Base-by-base conservation (phyloP, 2,113 vertebrate genomes). In the Lontra canadensis region DNA sequence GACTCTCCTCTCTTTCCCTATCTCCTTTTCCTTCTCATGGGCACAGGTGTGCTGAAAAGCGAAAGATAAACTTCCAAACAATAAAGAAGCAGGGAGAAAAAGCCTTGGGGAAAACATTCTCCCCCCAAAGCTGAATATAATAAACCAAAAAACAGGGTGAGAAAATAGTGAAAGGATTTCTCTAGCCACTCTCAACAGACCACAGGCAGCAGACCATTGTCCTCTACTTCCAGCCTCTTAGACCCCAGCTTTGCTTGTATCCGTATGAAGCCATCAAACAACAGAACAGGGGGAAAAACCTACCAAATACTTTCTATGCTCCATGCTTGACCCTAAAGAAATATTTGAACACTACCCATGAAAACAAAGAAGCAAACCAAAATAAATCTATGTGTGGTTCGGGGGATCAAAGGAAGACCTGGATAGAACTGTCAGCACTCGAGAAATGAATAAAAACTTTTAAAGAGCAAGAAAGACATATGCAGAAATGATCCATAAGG, bases 311-410 rank as follows among this genome's bases (percentile, higher is more conserved):
- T 25, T 87, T 94, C 49, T 44, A 63, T 18, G 20, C 23, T 59
- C 36, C 7, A 7, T 31, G 12, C 55, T 80, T 82, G 10, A 74
- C 25, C 74, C 18, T 31, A 65, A 91, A 36, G 73, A 94, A 92
- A 73, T 47, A 71, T 44, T 31, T 44, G 36, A 93, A 55, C 17
- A 20, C 0, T 49, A 6, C 21, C 76, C 15, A 14, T 7, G 29
- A 93, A 96, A 93, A 90, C 36, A 91, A 94, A 59, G 36, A 95
- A 84, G 6, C 39, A 69, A 87, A 79, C 26, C 59, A 90, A 90
- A 39, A 84, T 18, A 44, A 85, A 67, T 39, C 25, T 26, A 39
- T 52, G 42, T 0, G 7, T 18, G 15, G n/a, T 49, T 52, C 63
- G 13, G 13, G 14, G 25, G 4, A 85, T 63, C 42, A 26, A 91